A percentile compares a stretch with the other conserved stretches of the same genome.
These are phyloP conservation scores for Atethmia centrago DNA, from an alignment of 2,888 invertebrate genomes.

Conservation along the genomic window DNA sequence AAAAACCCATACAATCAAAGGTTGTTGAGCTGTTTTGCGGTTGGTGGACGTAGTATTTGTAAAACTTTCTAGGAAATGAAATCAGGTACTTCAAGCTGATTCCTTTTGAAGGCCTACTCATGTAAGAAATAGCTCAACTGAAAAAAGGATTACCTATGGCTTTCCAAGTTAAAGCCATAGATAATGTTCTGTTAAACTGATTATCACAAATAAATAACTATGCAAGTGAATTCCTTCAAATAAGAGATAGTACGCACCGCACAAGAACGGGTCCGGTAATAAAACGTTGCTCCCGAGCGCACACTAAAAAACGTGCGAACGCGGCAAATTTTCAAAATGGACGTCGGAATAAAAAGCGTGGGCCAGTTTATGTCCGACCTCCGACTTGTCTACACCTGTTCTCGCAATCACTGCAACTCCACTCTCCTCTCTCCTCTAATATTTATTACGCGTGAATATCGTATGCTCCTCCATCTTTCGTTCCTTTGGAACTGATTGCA, in stretches of 20 bases:
- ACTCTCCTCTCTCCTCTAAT: constrained; percentile 78
- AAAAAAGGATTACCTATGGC: neutral
- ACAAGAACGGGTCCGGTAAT: constrained; percentile 62
- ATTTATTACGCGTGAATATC: constrained; percentile 90
- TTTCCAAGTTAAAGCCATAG: neutral
- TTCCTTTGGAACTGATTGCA: constrained; percentile 77
- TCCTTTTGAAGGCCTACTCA: neutral
- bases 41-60: neutral
- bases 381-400: constrained; percentile 83
- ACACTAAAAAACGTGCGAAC: constrained; percentile 75
- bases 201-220: constrained; percentile 21
- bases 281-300: constrained; percentile 72
- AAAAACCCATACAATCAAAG: neutral
- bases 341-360: constrained; percentile 73
- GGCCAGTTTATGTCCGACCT: constrained; percentile 72
- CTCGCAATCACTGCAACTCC: constrained; percentile 88
- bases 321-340: constrained; percentile 73
- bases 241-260: constrained; percentile 48
- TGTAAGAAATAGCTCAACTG: neutral
- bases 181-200: neutral
- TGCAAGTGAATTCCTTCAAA: constrained; percentile 44
- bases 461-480: constrained; percentile 82
- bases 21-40: neutral
- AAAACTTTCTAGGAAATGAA: constrained; percentile 9
- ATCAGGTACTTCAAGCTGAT: neutral